These are phyloP conservation scores for Ellobius talpinus DNA, from an alignment of 2,113 vertebrate genomes.

Conservation along the genomic window DNA sequence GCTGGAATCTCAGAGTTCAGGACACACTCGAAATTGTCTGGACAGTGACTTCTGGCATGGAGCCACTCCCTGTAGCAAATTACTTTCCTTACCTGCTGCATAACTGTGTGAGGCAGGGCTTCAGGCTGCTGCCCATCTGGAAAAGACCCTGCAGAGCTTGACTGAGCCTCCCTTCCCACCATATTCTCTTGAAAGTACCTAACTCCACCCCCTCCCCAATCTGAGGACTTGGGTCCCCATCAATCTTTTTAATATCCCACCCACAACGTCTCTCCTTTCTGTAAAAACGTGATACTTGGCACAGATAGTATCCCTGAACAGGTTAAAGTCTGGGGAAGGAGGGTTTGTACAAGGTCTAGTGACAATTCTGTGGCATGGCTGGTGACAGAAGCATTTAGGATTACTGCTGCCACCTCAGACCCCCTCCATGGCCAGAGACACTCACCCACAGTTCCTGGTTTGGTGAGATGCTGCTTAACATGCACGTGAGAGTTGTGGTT, in stretches of 20 bases:
- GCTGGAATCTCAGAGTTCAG: neutral
- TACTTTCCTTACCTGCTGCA: neutral
- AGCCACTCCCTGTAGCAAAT: too few relatives aligned
- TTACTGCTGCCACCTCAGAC: neutral
- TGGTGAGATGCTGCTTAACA: neutral
- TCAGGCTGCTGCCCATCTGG: neutral
- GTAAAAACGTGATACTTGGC: neutral
- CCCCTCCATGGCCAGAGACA: neutral
- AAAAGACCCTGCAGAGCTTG: too few relatives aligned
- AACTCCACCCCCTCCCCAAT: too few relatives aligned
- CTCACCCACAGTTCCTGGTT: slow-evolving; percentile 37
- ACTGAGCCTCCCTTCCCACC: neutral
- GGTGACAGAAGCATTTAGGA: neutral
- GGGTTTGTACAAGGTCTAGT: neutral
- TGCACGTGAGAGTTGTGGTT: neutral
- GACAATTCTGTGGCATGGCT: neutral
- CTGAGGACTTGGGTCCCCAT: neutral
- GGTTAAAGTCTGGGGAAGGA: neutral
- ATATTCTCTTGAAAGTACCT: too few relatives aligned
- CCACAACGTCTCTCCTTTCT: neutral
- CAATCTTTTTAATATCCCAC: too few relatives aligned
- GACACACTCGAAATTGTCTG: neutral
- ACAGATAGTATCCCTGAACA: neutral
- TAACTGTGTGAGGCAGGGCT: too few relatives aligned
- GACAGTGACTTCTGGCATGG: neutral